Base-by-base conservation (phyloP, 2,113 vertebrate species). In the Gymnarchus niloticus region DNA sequence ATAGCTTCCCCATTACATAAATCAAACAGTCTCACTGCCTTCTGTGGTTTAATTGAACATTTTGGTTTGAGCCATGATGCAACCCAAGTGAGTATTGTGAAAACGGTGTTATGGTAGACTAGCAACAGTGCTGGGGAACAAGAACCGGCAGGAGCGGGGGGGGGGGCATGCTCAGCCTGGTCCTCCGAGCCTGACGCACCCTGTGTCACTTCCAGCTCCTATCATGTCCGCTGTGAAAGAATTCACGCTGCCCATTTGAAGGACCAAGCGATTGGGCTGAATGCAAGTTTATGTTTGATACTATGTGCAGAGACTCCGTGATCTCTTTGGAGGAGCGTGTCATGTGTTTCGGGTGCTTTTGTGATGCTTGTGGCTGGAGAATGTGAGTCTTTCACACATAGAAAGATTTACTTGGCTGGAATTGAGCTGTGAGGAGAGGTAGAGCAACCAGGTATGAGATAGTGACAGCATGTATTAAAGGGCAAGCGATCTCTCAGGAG, bases 1-100 rank as follows among this genome's bases (percentile, higher is more conserved):
- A 89, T 89, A 91, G 83, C 83, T 82, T 6, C 76, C 73, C 87
- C 85, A 86, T 92, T 89, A 91, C 89, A 89, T 86, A 91, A 88
- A 89, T 90, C 19, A 82, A 56, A 57, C 46, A 86, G 87, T 84
- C 65, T 86, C 25, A 1, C 83, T 83, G 61, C 88, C 89, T 88
- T 87, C n/a, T 85, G 80, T 21, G 87, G 48, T 85, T 21, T 78
- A 83, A 88, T 88, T 83, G 21, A 86, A 85, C 87, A 46, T 85
- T 56, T 85, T 84, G 73, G 69, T 83, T 83, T 84, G 61, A 56
- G 28, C 83, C 59, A 51, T 52, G 87, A 80, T 80, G 73, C 73
- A 57, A 78, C 69, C 12, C 19, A 80, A 85, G 84, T 85, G 51
- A 19, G 84, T 48, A 10, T 52, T 54, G 73, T 56, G 52, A 80